Percentiles rank a stretch among this genome's conserved stretches.
Conservation (phyloP, 2,888 invertebrate genomes). For the Hedychridium roseum region DNA sequence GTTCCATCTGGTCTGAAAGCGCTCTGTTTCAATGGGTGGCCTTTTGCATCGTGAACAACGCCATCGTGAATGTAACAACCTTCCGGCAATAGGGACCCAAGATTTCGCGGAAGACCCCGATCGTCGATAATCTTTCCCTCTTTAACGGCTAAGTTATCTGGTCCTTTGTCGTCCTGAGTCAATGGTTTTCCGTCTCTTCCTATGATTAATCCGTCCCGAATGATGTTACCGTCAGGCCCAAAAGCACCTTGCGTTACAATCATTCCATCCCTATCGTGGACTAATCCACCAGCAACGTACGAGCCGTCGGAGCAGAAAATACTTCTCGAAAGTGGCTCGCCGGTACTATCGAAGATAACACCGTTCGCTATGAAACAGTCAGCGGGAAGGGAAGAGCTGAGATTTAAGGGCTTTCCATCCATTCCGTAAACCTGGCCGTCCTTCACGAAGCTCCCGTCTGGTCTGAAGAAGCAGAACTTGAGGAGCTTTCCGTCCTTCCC, state of each 20-base stretch:
- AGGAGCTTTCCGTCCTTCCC: slow-evolving; percentile 54
- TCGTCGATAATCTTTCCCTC: slow-evolving; percentile 56
- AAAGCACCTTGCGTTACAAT: slow-evolving; percentile 51
- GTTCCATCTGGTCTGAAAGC: slow-evolving; percentile 55
- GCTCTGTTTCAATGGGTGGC: slow-evolving; percentile 51
- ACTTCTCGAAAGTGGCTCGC: slow-evolving; percentile 48
- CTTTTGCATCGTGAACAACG: slow-evolving; percentile 49
- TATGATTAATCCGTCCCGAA: slow-evolving; percentile 53
- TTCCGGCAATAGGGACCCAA: slow-evolving; percentile 52
- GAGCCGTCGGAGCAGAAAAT: slow-evolving; percentile 58
- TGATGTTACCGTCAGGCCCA: slow-evolving; percentile 57
- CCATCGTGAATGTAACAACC: slow-evolving; percentile 58
- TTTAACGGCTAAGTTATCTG: slow-evolving; percentile 50
- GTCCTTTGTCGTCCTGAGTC: slow-evolving; percentile 56
- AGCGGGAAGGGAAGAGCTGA: slow-evolving; percentile 49
- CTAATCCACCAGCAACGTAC: slow-evolving; percentile 50
- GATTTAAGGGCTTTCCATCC: slow-evolving; percentile 50
- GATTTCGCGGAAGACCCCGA: slow-evolving; percentile 48
- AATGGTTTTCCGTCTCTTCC: slow-evolving; percentile 54
- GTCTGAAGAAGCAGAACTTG: slow-evolving; percentile 53
- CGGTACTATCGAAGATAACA: slow-evolving; percentile 50
- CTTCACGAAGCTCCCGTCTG: slow-evolving; percentile 57
- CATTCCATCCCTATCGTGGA: slow-evolving; percentile 52
- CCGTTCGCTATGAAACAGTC: slow-evolving; percentile 56
- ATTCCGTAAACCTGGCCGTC: slow-evolving; percentile 55